A percentile compares a stretch with the other conserved stretches of the same genome.
These are phyloP conservation scores for Epinephelus lanceolatus DNA, from an alignment of 2,113 vertebrate genomes.

Conservation along the genomic window DNA sequence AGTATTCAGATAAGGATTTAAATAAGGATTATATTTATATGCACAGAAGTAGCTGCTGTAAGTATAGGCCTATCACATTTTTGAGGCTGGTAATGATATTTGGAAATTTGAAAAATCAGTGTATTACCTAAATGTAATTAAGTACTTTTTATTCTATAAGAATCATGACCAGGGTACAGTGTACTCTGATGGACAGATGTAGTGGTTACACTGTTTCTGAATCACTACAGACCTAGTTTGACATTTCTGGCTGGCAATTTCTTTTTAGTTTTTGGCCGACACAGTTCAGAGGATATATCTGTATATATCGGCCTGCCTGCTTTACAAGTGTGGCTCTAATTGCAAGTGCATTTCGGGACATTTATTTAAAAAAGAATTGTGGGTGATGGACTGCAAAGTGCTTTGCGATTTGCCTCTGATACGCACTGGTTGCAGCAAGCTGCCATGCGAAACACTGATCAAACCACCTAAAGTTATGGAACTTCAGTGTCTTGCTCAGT, in stretches of 20 bases:
- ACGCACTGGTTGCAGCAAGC: no score
- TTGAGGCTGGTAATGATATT: not conserved
- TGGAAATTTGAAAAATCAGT: no score
- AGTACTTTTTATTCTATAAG: no score
- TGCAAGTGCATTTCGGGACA: not conserved
- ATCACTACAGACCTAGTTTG: no score
- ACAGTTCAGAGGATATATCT: not conserved
- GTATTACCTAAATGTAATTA: no score
- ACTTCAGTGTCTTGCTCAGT: not conserved
- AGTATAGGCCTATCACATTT: not conserved
- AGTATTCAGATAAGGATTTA: not conserved
- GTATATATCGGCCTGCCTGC: not conserved
- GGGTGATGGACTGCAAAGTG: not conserved
- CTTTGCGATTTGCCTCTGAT: not conserved
- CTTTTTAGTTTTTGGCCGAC: no score
- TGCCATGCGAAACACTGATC: no score
- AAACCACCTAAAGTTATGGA: not conserved
- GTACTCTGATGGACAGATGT: not conserved
- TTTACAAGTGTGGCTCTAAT: not conserved
- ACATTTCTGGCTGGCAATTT: no score
- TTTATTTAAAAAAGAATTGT: no score
- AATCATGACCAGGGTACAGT: no score
- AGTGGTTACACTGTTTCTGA: not conserved
- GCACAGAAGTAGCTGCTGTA: not conserved
- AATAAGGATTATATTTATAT: not conserved